phyloP scores from a whole-genome alignment of 2,797 vertebrate genomes.

The Danio choprae region DNA sequence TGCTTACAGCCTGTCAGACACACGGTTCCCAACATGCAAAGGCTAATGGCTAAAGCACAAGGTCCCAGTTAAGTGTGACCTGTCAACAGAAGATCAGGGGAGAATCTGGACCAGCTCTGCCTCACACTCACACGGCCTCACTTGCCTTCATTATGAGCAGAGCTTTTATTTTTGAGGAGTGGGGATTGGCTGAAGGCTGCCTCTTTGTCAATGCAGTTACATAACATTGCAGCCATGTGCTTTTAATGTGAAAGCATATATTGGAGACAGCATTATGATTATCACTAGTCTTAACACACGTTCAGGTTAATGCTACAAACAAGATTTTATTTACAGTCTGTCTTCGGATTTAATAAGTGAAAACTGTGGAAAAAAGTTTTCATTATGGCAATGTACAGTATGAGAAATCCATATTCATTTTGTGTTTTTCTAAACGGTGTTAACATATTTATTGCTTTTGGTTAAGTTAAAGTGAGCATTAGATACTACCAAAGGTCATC shows the following conservation, averaged over 20 bases:
- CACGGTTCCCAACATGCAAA: background rate
- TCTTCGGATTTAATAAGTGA: slow-evolving; percentile 1
- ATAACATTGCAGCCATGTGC: slow-evolving; percentile 70
- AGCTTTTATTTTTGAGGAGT: slow-evolving; percentile 68
- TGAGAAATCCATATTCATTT: background rate
- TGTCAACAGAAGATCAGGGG: background rate
- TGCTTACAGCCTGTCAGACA: slow-evolving; percentile 18
- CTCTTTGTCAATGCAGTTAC: slow-evolving; percentile 75
- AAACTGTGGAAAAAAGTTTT: background rate
- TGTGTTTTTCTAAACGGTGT: background rate
- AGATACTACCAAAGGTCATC: background rate
- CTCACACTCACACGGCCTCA: slow-evolving; percentile 64
- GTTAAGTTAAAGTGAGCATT: background rate
- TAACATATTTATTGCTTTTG: background rate
- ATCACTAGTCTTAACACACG: slow-evolving; percentile 19
- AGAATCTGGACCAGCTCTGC: slow-evolving; percentile 75
- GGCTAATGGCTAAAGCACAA: slow-evolving; percentile 22
- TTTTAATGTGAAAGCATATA: slow-evolving; percentile 71
- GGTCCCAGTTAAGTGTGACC: slow-evolving; percentile 16
- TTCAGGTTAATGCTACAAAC: background rate
- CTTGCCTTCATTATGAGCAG: slow-evolving; percentile 74
- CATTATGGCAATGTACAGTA: background rate
- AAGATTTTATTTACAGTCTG: background rate
- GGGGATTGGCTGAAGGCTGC: slow-evolving; percentile 59
- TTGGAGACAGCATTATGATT: slow-evolving; percentile 49